Evolutionary conservation across 1,140 invertebrate genomes (phyloP), one percentile per base, ranked within the genome.

Genomic region (Diorhabda elongata): DNA sequence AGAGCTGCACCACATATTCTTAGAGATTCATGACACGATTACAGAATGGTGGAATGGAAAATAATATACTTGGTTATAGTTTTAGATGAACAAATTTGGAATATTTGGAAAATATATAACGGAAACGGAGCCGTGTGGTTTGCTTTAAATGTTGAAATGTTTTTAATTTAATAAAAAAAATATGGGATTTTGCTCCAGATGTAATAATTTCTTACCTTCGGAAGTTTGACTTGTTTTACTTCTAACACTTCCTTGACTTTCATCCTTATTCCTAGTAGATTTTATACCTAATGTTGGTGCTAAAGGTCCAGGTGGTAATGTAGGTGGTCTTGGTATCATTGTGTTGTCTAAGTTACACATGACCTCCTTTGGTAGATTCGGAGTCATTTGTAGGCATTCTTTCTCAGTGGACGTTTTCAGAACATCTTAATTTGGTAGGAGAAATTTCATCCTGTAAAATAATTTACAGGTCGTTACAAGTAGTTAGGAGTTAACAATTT

Each of bases 341-440:
- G 69, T 42, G 41, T 60, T 71, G 42, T 73, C 69, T 69, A 71
- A 70, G 65, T 68, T 74, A 64, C 69, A 74, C 69, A 73, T 74
- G 66, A 74, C 73, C 73, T 73, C 57, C 52, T 69, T 68, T 11
- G 67, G 8, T 42, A 68, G 44, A 41, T 68, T 68, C 2, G 67
- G 67, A 63, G 67, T 68, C 67, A 68, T 68, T 42, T 68, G 67
- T 61, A 52, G 47, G 47, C 47, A 52, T 52, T 3, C 6, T 52
- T 52, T 52, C 0, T 3, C 26, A 26, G 43, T 67, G 58, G 0
- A 61, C 4, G 43, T 52, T 44, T 7, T 67, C 44, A 47, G 44
- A 9, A 5, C 66, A 67, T 67, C 11, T 61, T 56, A 26, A 26
- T 26, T 26, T 26, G 1, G 26, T 26, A 26, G 26, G 26, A 26